Base-by-base conservation (phyloP, 1,140 invertebrate genomes). In the Asobara japonica region DNA sequence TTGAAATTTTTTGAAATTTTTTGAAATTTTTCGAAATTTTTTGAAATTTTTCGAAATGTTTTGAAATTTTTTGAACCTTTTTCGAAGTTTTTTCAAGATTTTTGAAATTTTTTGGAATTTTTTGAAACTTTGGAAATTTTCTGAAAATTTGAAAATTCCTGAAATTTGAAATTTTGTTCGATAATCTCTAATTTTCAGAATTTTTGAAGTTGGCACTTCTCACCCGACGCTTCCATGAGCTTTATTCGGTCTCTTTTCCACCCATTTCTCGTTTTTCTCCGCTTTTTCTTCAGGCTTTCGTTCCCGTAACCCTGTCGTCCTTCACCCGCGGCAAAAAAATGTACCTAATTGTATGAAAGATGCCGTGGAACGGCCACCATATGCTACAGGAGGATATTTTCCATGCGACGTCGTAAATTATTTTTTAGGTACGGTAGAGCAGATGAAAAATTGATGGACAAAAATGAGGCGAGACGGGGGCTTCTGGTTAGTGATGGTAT, bases 301-400 rank as follows among this genome's bases (percentile, higher is more conserved):
- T 78, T 76, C 69, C 38, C 72, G 51, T 41, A 30, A 38, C 36
- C 2, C 36, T 2, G 7, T 62, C 62, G 30, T 69, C 61, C 51
- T 65, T 72, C 25, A 29, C 56, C n/a, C 33, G 45, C 56, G 60
- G 51, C 62, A 75, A 78, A 84, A 84, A 86, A 84, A n/a, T 38
- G 36, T 84, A 76, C 74, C 76, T 85, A 84, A 86, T 85, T 85
- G 84, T 79, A 79, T 85, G 79, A 84, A 84, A 82, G 77, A 79
- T 79, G 77, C 78, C 36, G 76, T 76, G 73, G 64, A 61, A 76
- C 31, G 64, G 38, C 65, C 27, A 68, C 65, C 51, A 60, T 72
- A 61, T 73, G 61, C 69, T 65, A 74, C 73, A 38, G 41, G 20
- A 27, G 71, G 10, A 38, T 65, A 71, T 73, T 82, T 76, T 73